Base-by-base conservation (phyloP, 2,113 vertebrate genomes). In the Ptilorrhoa leucosticta region DNA sequence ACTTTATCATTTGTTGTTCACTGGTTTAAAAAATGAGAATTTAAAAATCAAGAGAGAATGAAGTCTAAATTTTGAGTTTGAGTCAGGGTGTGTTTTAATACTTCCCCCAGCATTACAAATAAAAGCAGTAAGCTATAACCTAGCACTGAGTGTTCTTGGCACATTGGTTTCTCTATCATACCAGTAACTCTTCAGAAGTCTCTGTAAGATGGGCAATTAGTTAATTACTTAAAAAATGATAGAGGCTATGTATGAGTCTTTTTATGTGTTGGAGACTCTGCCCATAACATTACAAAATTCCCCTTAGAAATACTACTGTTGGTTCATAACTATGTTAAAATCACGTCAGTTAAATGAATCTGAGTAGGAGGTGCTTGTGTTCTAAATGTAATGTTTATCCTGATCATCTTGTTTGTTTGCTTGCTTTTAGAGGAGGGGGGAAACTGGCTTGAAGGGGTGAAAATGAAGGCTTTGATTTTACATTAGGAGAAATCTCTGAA, bases 111-210 rank as follows among this genome's bases (percentile, higher is more conserved):
- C n/a, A 33, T 35, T 42, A 48, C 21, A 51, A 83, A 47, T 35
- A 35, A 72, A 79, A 79, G 12, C 35, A 58, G 19, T 40, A 40
- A 78, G 28, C n/a, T 27, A 0, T 51, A 84, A 81, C 4, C 6
- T 27, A 33, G 27, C 37, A 30, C 13, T 56, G 45, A 44, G 11
- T 57, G 56, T 61, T 87, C 39, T 87, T 75, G 42, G 28, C 13
- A 45, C 1, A 0, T 14, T 69, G n/a, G 3, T 78, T 75, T 51
- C 51, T 26, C 20, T 70, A 0, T 81, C 20, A 14, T 40, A 48
- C n/a, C 11, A 19, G 2, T 70, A 28, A 28, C 19, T 65, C 50
- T 50, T 63, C 28, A 69, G 37, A 91, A 83, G 35, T 63, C 51
- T 44, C 51, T 47, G 5, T 64, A 63, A 71, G 17, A 30, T 83